Conservation (phyloP, 2,113 vertebrate genomes). For the Eudorcas thomsonii region DNA sequence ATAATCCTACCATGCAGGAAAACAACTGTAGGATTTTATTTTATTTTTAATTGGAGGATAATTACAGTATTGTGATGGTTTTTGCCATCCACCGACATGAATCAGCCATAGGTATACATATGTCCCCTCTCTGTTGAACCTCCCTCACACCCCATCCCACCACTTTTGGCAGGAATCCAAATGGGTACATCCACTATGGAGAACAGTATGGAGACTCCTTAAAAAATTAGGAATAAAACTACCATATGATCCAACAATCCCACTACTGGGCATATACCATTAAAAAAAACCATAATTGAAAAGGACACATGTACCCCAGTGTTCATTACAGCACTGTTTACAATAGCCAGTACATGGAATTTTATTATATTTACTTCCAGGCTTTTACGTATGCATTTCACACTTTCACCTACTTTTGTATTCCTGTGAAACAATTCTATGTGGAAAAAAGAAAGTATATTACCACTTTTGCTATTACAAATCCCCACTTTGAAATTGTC, state of each 20-base stretch:
- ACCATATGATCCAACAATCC: neutral
- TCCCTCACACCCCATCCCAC: neutral
- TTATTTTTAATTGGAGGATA: neutral
- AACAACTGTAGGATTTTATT: neutral
- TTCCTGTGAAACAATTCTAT: neutral
- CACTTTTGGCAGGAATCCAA: neutral
- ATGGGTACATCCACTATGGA: neutral
- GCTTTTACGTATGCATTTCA: neutral
- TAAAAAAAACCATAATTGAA: neutral
- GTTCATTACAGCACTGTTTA: neutral
- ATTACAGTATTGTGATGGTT: neutral
- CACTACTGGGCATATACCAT: neutral
- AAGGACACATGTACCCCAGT: neutral
- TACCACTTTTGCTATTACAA: neutral
- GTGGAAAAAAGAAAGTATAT: neutral
- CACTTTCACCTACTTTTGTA: neutral
- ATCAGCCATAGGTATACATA: neutral
- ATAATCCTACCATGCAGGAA: neutral
- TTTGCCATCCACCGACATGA: neutral
- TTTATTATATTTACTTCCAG: neutral
- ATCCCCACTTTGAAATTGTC: neutral
- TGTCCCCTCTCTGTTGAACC: neutral
- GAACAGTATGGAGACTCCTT: neutral
- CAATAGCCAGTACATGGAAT: neutral
- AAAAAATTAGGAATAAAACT: neutral